These are phyloP conservation scores for Carlito syrichta DNA, from an alignment of 2,113 vertebrate genomes.

Conservation along the genomic window DNA sequence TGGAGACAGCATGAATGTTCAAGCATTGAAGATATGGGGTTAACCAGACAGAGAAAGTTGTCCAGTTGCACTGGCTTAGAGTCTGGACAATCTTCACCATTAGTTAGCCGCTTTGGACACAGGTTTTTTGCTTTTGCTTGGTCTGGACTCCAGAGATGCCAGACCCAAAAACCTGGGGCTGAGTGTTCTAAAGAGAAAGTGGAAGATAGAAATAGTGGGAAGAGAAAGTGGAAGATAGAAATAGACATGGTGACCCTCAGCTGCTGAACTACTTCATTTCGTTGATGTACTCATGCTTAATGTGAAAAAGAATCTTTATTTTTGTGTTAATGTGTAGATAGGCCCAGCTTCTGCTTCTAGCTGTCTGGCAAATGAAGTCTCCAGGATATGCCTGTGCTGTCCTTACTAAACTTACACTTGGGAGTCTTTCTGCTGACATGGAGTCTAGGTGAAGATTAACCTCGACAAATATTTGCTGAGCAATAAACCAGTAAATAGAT, in stretches of 20 bases:
- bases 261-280: not conserved
- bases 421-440: not conserved
- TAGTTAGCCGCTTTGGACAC: not conserved
- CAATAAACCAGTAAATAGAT: not conserved
- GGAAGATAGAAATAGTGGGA: not conserved
- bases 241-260: not conserved
- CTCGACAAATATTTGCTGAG: conserved; percentile 1
- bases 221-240: not conserved
- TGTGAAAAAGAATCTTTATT: not conserved
- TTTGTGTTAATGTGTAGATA: not conserved
- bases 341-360: not conserved
- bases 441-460: not conserved
- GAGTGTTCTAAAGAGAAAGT: not conserved
- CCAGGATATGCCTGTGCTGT: not conserved
- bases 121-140: not conserved
- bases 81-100: not conserved
- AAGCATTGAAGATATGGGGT: not conserved
- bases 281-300: not conserved
- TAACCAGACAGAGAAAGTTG: not conserved
- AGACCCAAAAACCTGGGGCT: not conserved
- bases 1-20: not conserved
- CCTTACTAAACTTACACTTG: not conserved
- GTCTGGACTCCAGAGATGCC: not conserved
- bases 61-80: not conserved
- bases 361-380: not conserved